Evolutionary conservation across 2,888 invertebrate genomes (phyloP).

Genomic region (Cephalotes varians): DNA sequence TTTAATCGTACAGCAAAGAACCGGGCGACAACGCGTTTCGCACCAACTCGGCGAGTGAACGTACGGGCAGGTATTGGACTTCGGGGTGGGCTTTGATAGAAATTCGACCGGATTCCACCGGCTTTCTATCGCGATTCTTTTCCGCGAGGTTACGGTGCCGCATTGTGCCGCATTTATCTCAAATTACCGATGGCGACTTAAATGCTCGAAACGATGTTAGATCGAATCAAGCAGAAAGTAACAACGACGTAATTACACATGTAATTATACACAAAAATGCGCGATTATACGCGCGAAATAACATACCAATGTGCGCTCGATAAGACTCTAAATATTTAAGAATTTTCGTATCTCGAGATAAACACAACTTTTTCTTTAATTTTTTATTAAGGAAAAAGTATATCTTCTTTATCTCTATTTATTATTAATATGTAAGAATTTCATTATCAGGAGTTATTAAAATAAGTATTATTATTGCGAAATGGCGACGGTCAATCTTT

Average conservation of each 20-base stretch:
- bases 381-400: background rate
- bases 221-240: conserved; percentile 11
- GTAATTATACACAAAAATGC: too few relatives aligned
- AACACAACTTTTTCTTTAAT: background rate
- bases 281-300: too few relatives aligned
- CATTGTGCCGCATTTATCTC: conserved; percentile 24
- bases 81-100: conserved; percentile 55
- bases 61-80: conserved; percentile 14
- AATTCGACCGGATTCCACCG: conserved; percentile 67
- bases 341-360: background rate
- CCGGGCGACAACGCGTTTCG: background rate
- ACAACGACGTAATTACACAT: background rate
- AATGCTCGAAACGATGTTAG: conserved; percentile 2
- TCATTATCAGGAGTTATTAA: background rate
- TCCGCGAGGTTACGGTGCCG: background rate
- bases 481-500: background rate
- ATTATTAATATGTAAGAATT: background rate
- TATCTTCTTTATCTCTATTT: background rate
- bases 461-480: background rate
- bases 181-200: background rate
- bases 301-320: background rate
- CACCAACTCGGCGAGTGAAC: conserved; percentile 36
- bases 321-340: background rate
- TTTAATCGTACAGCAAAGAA: conserved; percentile 8
- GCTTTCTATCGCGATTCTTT: conserved; percentile 65